A percentile compares a stretch with the other conserved stretches of the same genome.
phyloP scores from a whole-genome alignment of 2,113 vertebrate genomes.

The Coptodon bakossiorum region DNA sequence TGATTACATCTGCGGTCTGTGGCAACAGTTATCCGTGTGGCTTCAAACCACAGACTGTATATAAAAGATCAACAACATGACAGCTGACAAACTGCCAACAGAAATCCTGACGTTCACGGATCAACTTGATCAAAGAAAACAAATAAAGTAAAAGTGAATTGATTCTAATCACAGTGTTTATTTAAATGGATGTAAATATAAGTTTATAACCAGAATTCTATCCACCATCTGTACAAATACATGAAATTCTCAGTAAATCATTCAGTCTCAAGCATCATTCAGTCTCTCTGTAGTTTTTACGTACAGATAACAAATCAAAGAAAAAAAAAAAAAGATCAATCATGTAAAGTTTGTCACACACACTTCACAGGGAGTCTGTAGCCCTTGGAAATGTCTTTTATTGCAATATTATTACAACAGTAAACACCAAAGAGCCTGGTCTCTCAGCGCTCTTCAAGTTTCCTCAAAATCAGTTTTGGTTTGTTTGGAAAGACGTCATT shows the following conservation, averaged over 20 bases:
- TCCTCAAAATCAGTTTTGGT: not conserved
- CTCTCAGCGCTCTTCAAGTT: accelerated
- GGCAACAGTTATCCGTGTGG: not conserved
- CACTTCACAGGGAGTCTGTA: not conserved
- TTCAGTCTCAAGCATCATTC: no score
- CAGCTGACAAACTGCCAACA: not conserved
- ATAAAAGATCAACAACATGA: not conserved
- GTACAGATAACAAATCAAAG: accelerated
- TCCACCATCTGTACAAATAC: accelerated
- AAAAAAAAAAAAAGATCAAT: not conserved
- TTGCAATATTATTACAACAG: accelerated
- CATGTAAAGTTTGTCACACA: accelerated
- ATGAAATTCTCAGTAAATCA: not conserved
- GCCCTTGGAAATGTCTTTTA: accelerated
- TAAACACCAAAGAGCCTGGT: accelerated
- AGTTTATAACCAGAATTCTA: not conserved
- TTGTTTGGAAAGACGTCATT: not conserved
- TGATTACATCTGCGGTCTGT: no score
- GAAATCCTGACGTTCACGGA: not conserved
- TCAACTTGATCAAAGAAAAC: not conserved
- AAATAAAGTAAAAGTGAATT: not conserved
- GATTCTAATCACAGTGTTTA: not conserved
- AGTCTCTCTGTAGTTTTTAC: not conserved
- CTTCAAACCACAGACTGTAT: not conserved
- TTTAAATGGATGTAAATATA: accelerated